Conservation (phyloP, 2,797 vertebrate genomes). For the Dipus sagitta region DNA sequence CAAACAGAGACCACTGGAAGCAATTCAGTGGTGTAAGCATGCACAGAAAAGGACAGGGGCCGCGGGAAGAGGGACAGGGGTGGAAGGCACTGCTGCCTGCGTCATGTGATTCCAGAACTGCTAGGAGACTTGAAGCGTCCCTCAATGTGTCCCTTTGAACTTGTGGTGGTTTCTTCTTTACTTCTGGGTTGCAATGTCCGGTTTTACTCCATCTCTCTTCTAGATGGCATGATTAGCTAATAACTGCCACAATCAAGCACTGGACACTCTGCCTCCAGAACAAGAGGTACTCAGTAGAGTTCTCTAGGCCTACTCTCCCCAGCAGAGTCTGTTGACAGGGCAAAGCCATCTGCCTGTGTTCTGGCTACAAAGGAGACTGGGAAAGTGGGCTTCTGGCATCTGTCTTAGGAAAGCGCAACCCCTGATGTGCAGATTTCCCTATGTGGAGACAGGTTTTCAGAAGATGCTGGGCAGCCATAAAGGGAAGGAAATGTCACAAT, state of each 20-base stretch:
- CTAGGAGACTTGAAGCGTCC: not conserved
- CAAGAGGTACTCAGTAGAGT: not conserved
- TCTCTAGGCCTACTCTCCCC: not conserved
- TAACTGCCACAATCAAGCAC: not conserved
- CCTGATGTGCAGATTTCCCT: not conserved
- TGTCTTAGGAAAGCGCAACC: not conserved
- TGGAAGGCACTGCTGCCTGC: not conserved
- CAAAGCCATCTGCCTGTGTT: not conserved
- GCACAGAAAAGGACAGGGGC: not conserved
- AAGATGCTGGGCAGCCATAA: not conserved
- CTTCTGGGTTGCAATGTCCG: slow-evolving; percentile 21
- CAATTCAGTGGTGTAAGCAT: not conserved
- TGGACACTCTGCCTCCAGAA: not conserved
- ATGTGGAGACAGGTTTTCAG: not conserved
- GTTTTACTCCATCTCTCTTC: slow-evolving; percentile 5
- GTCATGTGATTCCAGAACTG: not conserved
- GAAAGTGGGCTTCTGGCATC: not conserved
- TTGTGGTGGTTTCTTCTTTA: not conserved
- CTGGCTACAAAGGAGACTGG: not conserved
- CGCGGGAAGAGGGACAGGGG: not conserved
- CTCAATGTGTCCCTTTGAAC: not conserved
- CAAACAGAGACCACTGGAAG: too few relatives aligned
- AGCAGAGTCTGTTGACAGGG: not conserved
- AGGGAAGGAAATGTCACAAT: not conserved
- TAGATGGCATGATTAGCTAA: not conserved